These are phyloP conservation scores for Netelia virgata DNA, from an alignment of 2,888 invertebrate genomes.

Conservation along the genomic window DNA sequence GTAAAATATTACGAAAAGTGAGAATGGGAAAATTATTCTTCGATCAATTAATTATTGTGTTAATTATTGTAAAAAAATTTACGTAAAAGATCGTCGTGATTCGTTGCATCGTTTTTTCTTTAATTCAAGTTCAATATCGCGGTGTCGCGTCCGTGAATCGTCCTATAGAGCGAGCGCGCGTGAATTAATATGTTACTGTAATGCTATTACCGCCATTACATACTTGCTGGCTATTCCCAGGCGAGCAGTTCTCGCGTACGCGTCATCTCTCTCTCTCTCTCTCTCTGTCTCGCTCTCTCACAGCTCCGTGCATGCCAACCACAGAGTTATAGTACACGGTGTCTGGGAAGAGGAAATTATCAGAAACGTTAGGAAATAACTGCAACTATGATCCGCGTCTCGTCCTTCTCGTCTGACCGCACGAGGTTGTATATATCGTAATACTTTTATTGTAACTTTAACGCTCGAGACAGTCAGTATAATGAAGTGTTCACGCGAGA, in stretches of 20 bases:
- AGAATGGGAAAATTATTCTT: too few relatives aligned
- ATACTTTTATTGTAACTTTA: slow-evolving; percentile 38
- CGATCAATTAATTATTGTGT: too few relatives aligned
- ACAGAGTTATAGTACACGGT: background rate
- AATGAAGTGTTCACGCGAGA: slow-evolving; percentile 44
- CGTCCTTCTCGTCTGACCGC: slow-evolving; percentile 22
- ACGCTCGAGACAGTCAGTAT: slow-evolving; percentile 37
- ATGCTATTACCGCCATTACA: slow-evolving; percentile 39
- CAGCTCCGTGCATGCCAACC: background rate
- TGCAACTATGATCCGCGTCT: slow-evolving; percentile 20
- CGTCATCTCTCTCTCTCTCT: background rate
- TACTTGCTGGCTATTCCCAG: slow-evolving; percentile 41
- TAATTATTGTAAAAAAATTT: too few relatives aligned
- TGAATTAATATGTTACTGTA: slow-evolving; percentile 38
- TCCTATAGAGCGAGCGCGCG: slow-evolving; percentile 3
- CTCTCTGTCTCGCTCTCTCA: background rate
- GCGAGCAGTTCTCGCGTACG: background rate
- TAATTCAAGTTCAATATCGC: background rate
- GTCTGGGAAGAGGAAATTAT: slow-evolving; percentile 25
- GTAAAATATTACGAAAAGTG: too few relatives aligned
- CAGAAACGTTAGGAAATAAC: slow-evolving; percentile 32
- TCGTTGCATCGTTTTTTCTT: too few relatives aligned
- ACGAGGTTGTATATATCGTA: slow-evolving; percentile 18
- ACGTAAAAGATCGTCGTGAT: too few relatives aligned
- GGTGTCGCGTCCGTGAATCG: background rate